Evolutionary conservation across 2,888 invertebrate species (phyloP).

Genomic region (Eristalinus sepulchralis): DNA sequence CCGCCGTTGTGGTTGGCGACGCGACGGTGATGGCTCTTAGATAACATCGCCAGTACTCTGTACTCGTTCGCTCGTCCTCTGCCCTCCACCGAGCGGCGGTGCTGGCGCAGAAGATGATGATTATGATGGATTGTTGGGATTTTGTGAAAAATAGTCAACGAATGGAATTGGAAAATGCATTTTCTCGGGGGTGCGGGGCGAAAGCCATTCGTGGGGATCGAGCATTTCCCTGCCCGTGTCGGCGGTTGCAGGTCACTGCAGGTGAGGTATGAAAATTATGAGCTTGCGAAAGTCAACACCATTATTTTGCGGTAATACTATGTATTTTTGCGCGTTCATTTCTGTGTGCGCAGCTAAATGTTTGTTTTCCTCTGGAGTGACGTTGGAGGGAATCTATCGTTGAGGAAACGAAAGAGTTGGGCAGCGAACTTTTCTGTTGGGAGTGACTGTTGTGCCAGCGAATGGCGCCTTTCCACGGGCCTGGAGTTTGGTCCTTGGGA

Average conservation of each 20-base stretch:
- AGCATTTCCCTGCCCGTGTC: constrained; percentile 23
- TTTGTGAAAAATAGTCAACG: constrained; percentile 38
- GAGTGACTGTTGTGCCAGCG: neutral
- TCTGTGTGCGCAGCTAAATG: constrained; percentile 23
- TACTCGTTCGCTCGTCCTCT: neutral
- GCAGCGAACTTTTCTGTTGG: constrained; percentile 37
- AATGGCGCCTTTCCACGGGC: neutral
- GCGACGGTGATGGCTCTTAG: constrained; percentile 18
- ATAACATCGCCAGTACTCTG: constrained; percentile 12
- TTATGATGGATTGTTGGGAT: constrained; percentile 61
- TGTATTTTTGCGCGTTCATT: constrained; percentile 38
- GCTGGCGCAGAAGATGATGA: constrained; percentile 34
- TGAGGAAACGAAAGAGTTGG: constrained; percentile 51
- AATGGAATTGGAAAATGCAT: constrained; percentile 24
- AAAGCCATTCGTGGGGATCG: neutral
- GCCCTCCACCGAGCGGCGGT: too few relatives aligned
- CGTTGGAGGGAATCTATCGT: neutral
- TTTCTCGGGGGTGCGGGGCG: neutral
- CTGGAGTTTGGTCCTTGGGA: neutral
- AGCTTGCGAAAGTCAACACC: constrained; percentile 51
- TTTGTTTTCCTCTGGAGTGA: constrained; percentile 12
- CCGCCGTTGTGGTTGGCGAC: neutral
- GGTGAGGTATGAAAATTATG: constrained; percentile 60
- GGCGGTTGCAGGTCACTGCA: constrained; percentile 32
- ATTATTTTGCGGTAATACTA: constrained; percentile 49